A percentile compares a stretch with the other conserved stretches of the same genome.
Conservation (phyloP, 2,797 vertebrate species). For the Gorsachius magnificus region DNA sequence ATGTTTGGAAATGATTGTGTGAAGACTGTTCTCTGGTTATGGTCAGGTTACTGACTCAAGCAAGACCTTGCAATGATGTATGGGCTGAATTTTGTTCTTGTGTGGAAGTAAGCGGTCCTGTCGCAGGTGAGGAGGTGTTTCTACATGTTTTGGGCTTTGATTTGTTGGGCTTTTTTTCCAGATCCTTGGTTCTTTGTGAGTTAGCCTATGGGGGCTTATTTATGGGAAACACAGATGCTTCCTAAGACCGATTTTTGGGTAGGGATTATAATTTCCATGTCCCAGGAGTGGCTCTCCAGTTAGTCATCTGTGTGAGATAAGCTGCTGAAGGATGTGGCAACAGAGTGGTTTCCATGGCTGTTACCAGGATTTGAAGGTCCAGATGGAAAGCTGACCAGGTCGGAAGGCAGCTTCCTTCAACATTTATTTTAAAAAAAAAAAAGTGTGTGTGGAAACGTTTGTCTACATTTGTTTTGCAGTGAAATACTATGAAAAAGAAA, state of each 20-base stretch:
- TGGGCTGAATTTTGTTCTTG: background rate
- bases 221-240: background rate
- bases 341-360: background rate
- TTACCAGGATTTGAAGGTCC: background rate
- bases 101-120: background rate
- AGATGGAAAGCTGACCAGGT: background rate
- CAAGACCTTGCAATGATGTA: background rate
- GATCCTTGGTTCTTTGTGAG: background rate
- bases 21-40: background rate
- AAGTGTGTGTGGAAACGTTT: background rate
- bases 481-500: background rate
- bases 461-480: background rate
- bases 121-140: background rate
- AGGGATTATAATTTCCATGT: background rate
- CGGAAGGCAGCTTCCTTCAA: background rate
- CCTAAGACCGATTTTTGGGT: background rate
- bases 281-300: background rate
- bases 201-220: background rate
- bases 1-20: background rate
- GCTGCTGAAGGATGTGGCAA: background rate
- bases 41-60: background rate
- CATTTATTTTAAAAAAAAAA: no score
- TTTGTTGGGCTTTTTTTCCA: background rate
- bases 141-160: background rate
- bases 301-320: background rate